phyloP scores from a whole-genome alignment of 2,797 vertebrate species.

The Chelonia mydas region DNA sequence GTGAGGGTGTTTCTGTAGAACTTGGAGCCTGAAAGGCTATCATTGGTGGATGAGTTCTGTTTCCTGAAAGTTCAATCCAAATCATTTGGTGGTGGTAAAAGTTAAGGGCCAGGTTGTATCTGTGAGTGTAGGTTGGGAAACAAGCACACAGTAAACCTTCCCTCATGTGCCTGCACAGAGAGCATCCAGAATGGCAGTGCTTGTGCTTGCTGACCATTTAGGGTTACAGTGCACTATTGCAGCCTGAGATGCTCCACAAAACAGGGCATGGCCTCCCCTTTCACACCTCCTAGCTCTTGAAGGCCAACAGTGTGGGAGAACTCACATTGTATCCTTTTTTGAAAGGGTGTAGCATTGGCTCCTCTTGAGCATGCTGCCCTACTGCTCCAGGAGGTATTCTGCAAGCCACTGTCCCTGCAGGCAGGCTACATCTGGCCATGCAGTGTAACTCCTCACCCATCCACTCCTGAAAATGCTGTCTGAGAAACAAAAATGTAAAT shows the following conservation, averaged over 20 bases:
- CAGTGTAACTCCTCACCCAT: not conserved
- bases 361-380: not conserved
- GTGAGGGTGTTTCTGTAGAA: too few relatives aligned
- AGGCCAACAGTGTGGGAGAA: not conserved
- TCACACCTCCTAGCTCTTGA: not conserved
- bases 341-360: not conserved
- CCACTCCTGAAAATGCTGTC: accelerated
- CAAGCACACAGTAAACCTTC: not conserved
- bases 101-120: not conserved
- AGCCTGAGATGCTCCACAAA: not conserved
- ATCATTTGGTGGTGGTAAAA: not conserved
- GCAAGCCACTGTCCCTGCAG: not conserved
- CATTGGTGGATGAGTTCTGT: too few relatives aligned
- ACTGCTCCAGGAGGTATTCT: not conserved
- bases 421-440: not conserved
- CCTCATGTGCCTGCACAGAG: not conserved
- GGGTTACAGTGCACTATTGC: not conserved
- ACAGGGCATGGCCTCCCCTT: accelerated
- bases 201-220: not conserved
- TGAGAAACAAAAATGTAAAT: not conserved
- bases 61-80: not conserved
- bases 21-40: too few relatives aligned
- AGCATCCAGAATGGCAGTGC: accelerated
- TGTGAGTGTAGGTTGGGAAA: accelerated
- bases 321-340: not conserved